These are phyloP conservation scores for Drosophila yakuba DNA, from an alignment of 1,140 invertebrate genomes.

Conservation along the genomic window DNA sequence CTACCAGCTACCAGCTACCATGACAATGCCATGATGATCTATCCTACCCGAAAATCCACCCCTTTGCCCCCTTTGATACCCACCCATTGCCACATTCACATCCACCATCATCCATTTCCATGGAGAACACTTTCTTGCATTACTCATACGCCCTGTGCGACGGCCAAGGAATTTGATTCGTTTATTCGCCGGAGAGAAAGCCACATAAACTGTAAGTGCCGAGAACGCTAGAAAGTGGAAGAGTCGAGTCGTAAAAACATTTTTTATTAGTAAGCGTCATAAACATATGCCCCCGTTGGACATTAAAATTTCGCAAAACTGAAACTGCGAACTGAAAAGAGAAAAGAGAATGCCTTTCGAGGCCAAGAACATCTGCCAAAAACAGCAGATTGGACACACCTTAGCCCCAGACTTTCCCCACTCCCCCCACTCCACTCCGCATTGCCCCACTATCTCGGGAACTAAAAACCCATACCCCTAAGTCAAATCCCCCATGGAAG, in stretches of 20 bases:
- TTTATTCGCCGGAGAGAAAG: constrained; percentile 28
- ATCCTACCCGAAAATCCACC: not conserved
- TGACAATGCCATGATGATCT: constrained; percentile 18
- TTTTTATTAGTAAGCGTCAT: constrained; percentile 70
- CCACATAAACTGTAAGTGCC: constrained; percentile 58
- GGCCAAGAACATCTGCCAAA: constrained; percentile 18
- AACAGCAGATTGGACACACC: constrained; percentile 32
- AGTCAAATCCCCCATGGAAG: constrained; percentile 2
- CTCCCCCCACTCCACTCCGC: not conserved
- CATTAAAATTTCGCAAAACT: constrained; percentile 31
- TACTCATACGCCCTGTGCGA: constrained; percentile 46
- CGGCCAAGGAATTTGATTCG: constrained; percentile 42
- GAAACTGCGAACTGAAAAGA: not conserved
- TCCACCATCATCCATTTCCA: not conserved
- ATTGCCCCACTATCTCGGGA: not conserved
- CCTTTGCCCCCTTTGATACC: not conserved
- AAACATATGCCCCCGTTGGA: constrained; percentile 60
- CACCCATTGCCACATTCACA: not conserved
- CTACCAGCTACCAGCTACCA: constrained; percentile 3
- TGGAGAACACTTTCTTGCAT: constrained; percentile 20
- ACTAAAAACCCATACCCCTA: constrained; percentile 1
- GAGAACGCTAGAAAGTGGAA: constrained; percentile 19
- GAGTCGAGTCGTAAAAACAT: constrained; percentile 72
- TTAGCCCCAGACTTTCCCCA: not conserved
- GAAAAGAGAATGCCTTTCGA: not conserved